Conservation (phyloP, 2,797 vertebrate genomes). For the Pipistrellus kuhlii region DNA sequence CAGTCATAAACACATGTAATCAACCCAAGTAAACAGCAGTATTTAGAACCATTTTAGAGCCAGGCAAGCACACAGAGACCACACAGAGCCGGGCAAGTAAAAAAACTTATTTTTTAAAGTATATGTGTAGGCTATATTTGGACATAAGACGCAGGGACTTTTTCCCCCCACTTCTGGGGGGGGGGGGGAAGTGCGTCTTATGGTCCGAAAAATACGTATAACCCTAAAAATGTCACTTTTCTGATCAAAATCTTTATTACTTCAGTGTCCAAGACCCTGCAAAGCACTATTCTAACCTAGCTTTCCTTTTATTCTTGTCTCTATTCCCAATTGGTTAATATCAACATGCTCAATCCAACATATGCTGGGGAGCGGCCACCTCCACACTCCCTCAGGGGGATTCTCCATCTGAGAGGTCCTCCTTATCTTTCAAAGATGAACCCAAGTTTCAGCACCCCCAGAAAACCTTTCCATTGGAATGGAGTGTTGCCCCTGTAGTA, state of each 20-base stretch:
- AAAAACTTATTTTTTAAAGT: no score
- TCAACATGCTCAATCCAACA: background rate
- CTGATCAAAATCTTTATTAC: background rate
- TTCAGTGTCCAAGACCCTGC: background rate
- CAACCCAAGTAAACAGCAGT: no score
- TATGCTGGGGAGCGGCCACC: background rate
- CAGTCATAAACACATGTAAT: no score
- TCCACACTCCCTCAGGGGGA: background rate
- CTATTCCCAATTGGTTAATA: background rate
- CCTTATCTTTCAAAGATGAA: background rate
- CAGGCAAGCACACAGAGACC: no score
- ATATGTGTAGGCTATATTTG: no score
- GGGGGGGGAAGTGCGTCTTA: no score
- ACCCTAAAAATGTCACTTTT: background rate
- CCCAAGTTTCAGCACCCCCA: background rate
- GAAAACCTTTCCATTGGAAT: background rate
- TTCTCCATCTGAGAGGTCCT: background rate
- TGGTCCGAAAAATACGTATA: no score
- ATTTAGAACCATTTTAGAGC: no score
- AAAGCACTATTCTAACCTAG: background rate
- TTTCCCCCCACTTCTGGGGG: no score
- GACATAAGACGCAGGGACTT: no score
- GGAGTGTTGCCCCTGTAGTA: background rate
- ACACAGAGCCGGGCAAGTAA: no score
- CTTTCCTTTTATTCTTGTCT: slow-evolving; percentile 1